Base-by-base conservation (phyloP, 2,797 vertebrate species). In the Hydrocynus forskahlii region DNA sequence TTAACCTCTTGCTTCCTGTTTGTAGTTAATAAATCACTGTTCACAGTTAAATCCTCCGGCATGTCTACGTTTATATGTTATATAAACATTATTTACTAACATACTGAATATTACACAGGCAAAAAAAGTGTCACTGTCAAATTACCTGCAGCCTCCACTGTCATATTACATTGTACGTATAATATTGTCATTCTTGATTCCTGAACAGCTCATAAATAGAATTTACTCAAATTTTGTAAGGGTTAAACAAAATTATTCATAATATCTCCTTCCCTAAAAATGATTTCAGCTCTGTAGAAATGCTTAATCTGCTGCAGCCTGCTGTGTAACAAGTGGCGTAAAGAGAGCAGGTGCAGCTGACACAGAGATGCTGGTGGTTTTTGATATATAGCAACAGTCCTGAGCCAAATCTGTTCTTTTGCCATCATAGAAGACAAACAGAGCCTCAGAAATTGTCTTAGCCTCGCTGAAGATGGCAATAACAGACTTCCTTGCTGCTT, bases 401-500 rank as follows among this genome's bases (percentile, higher is more conserved):
- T 63, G 54, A 75, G 83, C 81, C 25, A 80, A 81, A 54, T 73
- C 78, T 87, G 50, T 86, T 71, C 86, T 84, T 84, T 86, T 89
- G 75, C 83, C 82, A 67, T 76, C 72, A 35, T 19, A 38, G 3
- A n/a, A 16, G 48, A 55, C n/a, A 59, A 40, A 64, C 57, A 25
- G 75, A 77, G 50, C 88, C 77, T 77, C 83, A 59, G 12, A 82
- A 64, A 72, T 76, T 67, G 19, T 16, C 17, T 2, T 23, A 17
- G 35, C 76, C 45, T 9, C 12, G 43, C 25, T 57, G 9, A 91
- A 83, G 68, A 98, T 98, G 96, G 96, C 95, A 80, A 92, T 98
- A 38, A 95, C 93, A 8, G 96, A 97, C 45, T 70, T 97, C 50
- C 93, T 98, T 19, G 94, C 93, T 19, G 91, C 93, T 14, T 94